These are phyloP conservation scores for Pangasianodon gigas DNA, from an alignment of 2,113 vertebrate genomes.

Conservation along the genomic window DNA sequence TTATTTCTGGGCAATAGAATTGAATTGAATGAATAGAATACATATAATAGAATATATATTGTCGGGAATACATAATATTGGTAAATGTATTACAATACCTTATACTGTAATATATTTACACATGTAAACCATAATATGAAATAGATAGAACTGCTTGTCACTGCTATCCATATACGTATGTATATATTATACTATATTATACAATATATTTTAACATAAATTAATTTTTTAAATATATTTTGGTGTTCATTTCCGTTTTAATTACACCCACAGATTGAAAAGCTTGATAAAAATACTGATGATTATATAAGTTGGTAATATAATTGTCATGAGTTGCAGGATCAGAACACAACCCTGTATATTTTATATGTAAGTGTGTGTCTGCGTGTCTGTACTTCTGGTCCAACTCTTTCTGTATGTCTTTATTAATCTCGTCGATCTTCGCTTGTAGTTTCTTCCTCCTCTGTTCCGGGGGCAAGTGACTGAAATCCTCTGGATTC, in stretches of 20 bases:
- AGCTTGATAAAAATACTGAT: background rate
- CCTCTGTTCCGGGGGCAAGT: constrained; percentile 94
- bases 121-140: background rate
- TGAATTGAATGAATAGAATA: background rate
- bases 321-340: background rate
- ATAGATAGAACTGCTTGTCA: background rate
- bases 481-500: constrained; percentile 95
- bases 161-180: background rate
- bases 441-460: constrained; percentile 96
- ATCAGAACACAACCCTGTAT: background rate
- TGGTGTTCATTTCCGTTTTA: background rate
- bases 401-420: constrained; percentile 95
- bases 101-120: background rate
- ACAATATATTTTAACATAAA: background rate
- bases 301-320: background rate
- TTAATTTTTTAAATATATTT: background rate
- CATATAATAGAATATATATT: too few relatives aligned
- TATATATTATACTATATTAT: background rate
- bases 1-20: background rate
- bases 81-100: background rate
- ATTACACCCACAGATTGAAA: background rate
- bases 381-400: constrained; percentile 78
- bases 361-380: constrained; percentile 8
- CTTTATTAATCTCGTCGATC: constrained; percentile 89
- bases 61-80: background rate